Conservation (phyloP, 2,797 vertebrate genomes). For the Eutrigla gurnardus region DNA sequence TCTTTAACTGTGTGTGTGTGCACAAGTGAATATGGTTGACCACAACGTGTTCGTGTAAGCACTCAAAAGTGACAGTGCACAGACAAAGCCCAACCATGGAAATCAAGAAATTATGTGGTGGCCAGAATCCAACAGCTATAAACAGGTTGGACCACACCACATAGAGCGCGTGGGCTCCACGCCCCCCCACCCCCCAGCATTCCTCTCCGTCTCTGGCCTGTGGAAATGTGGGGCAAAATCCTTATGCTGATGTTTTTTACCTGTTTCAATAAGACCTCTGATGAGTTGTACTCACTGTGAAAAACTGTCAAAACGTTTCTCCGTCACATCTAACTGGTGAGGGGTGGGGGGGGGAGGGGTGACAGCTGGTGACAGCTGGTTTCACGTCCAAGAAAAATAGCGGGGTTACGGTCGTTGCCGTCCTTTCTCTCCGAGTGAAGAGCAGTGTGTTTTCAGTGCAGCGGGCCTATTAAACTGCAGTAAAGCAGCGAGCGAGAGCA, state of each 20-base stretch:
- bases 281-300: slow-evolving; percentile 49
- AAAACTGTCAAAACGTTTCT: slow-evolving; percentile 66
- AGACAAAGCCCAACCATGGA: slow-evolving; percentile 60
- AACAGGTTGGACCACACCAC: slow-evolving; percentile 70
- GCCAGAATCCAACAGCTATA: slow-evolving; percentile 73
- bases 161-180: slow-evolving; percentile 14
- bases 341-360: neutral
- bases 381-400: slow-evolving; percentile 79
- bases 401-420: slow-evolving; percentile 48
- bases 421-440: slow-evolving; percentile 62
- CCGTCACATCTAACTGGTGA: slow-evolving; percentile 46
- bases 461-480: slow-evolving; percentile 74
- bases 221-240: slow-evolving; percentile 54
- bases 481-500: slow-evolving; percentile 63
- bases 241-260: slow-evolving; percentile 61
- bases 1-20: slow-evolving; percentile 33
- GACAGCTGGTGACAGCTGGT: slow-evolving; percentile 54
- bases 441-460: slow-evolving; percentile 62
- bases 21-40: slow-evolving; percentile 54
- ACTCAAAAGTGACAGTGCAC: slow-evolving; percentile 72
- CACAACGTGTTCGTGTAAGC: slow-evolving; percentile 58
- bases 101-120: slow-evolving; percentile 67
- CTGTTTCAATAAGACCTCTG: slow-evolving; percentile 71
- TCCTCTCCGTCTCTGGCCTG: slow-evolving; percentile 47
- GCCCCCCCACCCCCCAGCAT: too few species aligned